Evolutionary conservation across 2,888 invertebrate genomes (phyloP).

Genomic region (Caenorhabditis sp.): DNA sequence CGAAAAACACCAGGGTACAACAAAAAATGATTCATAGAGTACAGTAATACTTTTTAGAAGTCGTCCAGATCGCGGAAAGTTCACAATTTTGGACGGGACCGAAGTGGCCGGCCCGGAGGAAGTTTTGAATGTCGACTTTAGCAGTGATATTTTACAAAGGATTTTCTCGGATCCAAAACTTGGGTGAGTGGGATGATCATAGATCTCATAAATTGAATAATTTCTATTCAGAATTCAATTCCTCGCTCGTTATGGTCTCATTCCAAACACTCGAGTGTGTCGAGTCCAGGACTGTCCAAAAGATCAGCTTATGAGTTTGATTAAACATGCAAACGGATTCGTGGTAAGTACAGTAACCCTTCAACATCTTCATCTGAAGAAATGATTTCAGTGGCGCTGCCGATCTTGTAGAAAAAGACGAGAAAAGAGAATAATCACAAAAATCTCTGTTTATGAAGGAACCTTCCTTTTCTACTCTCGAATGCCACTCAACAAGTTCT

Average conservation of each 20-base stretch:
- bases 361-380: neutral
- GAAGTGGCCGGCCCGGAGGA: constrained; percentile 68
- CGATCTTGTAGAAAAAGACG: constrained; percentile 71
- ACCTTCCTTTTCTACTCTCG: constrained; percentile 73
- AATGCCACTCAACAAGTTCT: constrained; percentile 74
- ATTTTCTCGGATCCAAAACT: constrained; percentile 69
- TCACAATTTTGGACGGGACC: constrained; percentile 70
- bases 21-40: neutral
- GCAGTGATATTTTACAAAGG: constrained; percentile 63
- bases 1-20: constrained; percentile 51
- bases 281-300: constrained; percentile 69
- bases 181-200: constrained; percentile 48
- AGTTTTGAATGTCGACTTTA: constrained; percentile 67
- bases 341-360: constrained; percentile 55
- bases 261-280: constrained; percentile 71
- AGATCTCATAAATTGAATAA: neutral
- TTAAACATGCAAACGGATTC: constrained; percentile 74
- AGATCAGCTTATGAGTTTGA: constrained; percentile 73
- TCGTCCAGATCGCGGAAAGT: constrained; percentile 72
- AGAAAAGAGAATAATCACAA: constrained; percentile 72
- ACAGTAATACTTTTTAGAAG: constrained; percentile 43
- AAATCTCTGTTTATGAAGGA: constrained; percentile 73
- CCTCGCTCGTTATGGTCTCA: constrained; percentile 71
- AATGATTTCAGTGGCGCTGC: constrained; percentile 70
- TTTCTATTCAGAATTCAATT: constrained; percentile 68